Percentiles rank a stretch among this genome's conserved stretches.
Evolutionary conservation across 2,113 vertebrate genomes (phyloP).

Genomic region (Bolborhynchus lineola): DNA sequence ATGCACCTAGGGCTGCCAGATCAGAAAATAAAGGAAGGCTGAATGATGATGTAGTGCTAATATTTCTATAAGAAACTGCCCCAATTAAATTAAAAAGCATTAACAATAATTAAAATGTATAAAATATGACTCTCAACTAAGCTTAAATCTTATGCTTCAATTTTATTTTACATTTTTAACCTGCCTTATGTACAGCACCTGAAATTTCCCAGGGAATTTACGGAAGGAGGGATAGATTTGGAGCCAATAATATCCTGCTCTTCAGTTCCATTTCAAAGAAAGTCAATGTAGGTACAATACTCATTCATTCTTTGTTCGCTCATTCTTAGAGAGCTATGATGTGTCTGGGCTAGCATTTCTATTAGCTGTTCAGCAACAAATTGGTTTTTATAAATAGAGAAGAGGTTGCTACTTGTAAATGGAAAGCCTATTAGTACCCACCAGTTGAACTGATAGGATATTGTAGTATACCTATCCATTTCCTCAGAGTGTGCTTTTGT

Average conservation of each 20-base stretch:
- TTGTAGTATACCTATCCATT: background rate
- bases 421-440: background rate
- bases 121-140: background rate
- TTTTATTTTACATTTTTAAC: background rate
- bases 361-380: background rate
- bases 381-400: background rate
- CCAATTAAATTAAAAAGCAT: background rate
- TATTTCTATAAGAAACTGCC: background rate
- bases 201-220: background rate
- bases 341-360: background rate
- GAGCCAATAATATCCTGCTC: background rate
- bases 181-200: background rate
- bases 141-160: background rate
- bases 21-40: background rate
- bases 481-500: background rate
- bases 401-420: background rate
- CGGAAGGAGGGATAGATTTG: background rate
- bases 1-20: background rate
- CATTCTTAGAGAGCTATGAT: background rate
- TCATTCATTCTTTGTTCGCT: background rate
- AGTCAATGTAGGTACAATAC: background rate
- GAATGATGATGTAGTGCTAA: background rate
- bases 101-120: slow-evolving; percentile 1
- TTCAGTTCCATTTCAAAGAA: background rate
- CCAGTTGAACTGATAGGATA: background rate